These are phyloP conservation scores for Oryctes rhinoceros DNA, from an alignment of 1,140 invertebrate species.

Conservation along the genomic window DNA sequence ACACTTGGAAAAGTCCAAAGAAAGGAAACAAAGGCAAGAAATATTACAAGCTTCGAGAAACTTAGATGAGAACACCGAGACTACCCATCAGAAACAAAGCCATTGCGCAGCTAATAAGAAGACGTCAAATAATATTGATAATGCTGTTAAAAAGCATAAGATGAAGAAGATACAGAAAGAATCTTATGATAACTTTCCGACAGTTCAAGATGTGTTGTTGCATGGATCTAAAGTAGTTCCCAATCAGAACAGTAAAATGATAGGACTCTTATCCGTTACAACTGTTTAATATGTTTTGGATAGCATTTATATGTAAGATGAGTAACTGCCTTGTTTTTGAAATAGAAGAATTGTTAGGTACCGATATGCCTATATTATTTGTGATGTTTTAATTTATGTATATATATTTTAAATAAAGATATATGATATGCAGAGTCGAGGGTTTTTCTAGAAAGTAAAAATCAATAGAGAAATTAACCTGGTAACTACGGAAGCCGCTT, in stretches of 20 bases:
- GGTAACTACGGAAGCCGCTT: no score
- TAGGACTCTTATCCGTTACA: constrained; percentile 65
- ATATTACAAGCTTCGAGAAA: constrained; percentile 54
- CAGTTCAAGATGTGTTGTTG: constrained; percentile 63
- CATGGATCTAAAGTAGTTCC: constrained; percentile 62
- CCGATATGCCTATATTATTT: constrained; percentile 50
- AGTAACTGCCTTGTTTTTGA: constrained; percentile 38
- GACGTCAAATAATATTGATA: constrained; percentile 58
- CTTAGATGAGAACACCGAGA: constrained; percentile 52
- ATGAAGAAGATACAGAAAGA: constrained; percentile 61
- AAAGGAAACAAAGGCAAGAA: constrained; percentile 70
- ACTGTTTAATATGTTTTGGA: constrained; percentile 61
- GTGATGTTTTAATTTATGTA: constrained; percentile 58
- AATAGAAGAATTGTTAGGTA: constrained; percentile 32
- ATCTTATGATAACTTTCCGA: constrained; percentile 62
- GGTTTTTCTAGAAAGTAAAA: not conserved
- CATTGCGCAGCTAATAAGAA: constrained; percentile 53
- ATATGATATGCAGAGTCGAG: constrained; percentile 18
- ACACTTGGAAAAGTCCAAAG: constrained; percentile 75
- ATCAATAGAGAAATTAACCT: no score
- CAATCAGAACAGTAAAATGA: constrained; percentile 62
- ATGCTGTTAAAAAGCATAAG: constrained; percentile 61
- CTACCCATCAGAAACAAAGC: constrained; percentile 47
- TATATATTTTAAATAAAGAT: constrained; percentile 48
- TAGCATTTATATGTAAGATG: constrained; percentile 41